These are phyloP conservation scores for Diplazon laetatorius DNA, from an alignment of 2,888 invertebrate species.

Conservation along the genomic window DNA sequence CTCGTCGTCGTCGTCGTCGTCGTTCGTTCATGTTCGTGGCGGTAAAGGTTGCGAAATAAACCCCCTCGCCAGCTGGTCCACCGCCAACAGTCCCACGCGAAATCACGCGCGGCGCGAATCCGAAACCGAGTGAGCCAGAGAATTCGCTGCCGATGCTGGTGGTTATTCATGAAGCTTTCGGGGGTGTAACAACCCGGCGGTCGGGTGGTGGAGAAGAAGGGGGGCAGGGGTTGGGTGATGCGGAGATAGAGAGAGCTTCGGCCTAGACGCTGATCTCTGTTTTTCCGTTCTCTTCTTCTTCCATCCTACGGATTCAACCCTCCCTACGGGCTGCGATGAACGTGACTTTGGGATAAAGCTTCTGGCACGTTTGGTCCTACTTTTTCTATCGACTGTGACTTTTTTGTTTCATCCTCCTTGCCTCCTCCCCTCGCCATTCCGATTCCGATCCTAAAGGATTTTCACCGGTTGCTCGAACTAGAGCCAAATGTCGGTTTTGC, in stretches of 20 bases:
- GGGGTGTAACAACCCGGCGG: no score
- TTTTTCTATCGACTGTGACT: conserved; percentile 9
- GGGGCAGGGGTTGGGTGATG: conserved; percentile 49
- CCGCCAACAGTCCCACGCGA: conserved; percentile 81
- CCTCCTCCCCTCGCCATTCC: conserved; percentile 32
- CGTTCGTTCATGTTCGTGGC: conserved; percentile 66
- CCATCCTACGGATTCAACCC: no score
- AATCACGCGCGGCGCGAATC: conserved; percentile 77
- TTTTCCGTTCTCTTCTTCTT: conserved; percentile 32
- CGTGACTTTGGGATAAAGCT: conserved; percentile 36
- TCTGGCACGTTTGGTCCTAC: conserved; percentile 51
- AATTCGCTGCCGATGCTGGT: conserved; percentile 40
- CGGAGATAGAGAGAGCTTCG: conserved; percentile 40
- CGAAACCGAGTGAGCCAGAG: conserved; percentile 29
- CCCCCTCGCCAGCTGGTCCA: conserved; percentile 80
- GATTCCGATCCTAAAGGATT: conserved; percentile 44
- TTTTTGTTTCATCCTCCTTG: conserved; percentile 1
- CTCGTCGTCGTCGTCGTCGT: conserved; percentile 51
- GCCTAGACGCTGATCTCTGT: conserved; percentile 35
- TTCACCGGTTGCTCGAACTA: conserved; percentile 40
- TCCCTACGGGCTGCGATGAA: no score
- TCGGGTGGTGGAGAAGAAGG: no score
- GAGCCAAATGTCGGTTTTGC: conserved; percentile 36
- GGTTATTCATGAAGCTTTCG: conserved; percentile 57
- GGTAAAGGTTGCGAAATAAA: conserved; percentile 81